Evolutionary conservation across 2,113 vertebrate genomes (phyloP).

Genomic region (Silurus glanis): DNA sequence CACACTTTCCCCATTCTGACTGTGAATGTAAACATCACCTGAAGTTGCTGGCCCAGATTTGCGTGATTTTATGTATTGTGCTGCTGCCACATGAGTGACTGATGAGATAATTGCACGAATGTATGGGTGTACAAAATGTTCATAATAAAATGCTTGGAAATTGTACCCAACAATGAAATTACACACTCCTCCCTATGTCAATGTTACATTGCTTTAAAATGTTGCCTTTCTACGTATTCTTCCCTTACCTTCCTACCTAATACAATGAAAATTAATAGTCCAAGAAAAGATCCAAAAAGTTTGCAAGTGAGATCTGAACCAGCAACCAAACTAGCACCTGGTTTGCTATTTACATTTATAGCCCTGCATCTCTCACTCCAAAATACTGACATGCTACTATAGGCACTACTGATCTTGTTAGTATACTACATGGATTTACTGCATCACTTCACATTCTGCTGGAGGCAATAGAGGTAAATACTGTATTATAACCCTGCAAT

Average conservation of each 20-base stretch:
- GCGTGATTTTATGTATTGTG: neutral
- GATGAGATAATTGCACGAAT: neutral
- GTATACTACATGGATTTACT: neutral
- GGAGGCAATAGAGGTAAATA: neutral
- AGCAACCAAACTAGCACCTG: neutral
- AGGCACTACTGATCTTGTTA: neutral
- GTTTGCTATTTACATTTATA: neutral
- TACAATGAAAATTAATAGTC: neutral
- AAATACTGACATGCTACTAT: neutral
- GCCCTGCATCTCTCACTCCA: neutral
- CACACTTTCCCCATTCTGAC: neutral
- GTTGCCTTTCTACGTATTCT: neutral
- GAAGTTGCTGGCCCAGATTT: neutral
- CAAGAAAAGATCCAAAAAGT: neutral
- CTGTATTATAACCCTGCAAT: neutral
- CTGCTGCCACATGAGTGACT: neutral
- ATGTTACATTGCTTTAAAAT: neutral
- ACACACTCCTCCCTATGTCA: neutral
- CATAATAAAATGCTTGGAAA: neutral
- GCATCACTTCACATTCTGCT: neutral
- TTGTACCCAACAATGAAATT: neutral
- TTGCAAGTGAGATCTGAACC: neutral
- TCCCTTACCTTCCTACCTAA: neutral
- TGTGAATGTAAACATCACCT: neutral
- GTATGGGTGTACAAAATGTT: neutral